These are phyloP conservation scores for Paratilapia polleni DNA, from an alignment of 2,113 vertebrate species.

Conservation along the genomic window DNA sequence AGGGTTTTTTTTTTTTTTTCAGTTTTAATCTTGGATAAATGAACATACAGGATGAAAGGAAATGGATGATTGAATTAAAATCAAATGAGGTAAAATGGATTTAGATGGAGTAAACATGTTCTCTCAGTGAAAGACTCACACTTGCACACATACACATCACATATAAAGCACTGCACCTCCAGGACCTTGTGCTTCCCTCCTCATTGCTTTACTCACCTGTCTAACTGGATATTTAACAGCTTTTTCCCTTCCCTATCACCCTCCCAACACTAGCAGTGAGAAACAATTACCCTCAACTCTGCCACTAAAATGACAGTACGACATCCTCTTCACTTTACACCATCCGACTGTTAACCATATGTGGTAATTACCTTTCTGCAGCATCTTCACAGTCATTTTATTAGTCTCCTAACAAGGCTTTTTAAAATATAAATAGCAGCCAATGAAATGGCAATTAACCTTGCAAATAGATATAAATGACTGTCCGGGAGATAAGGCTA, in stretches of 20 bases:
- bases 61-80: conserved; percentile 6
- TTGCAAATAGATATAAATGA: conserved; percentile 80
- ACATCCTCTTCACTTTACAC: conserved; percentile 66
- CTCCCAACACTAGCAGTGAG: conserved; percentile 56
- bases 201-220: conserved; percentile 55
- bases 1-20: background rate
- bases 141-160: background rate
- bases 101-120: conserved; percentile 2
- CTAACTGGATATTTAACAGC: conserved; percentile 68
- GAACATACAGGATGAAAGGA: background rate
- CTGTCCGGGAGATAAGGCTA: conserved; percentile 69
- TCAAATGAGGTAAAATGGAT: conserved; percentile 6
- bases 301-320: conserved; percentile 68
- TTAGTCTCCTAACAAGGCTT: conserved; percentile 78
- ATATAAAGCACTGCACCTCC: background rate
- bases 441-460: conserved; percentile 83
- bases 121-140: background rate
- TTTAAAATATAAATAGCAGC: conserved; percentile 78
- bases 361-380: conserved; percentile 79
- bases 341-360: conserved; percentile 68
- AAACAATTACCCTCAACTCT: conserved; percentile 73
- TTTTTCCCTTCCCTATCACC: conserved; percentile 43
- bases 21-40: background rate
- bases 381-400: conserved; percentile 77
- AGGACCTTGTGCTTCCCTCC: conserved; percentile 32